Conservation (phyloP, 2,888 invertebrate species). For the Gymnosoma rotundatum region DNA sequence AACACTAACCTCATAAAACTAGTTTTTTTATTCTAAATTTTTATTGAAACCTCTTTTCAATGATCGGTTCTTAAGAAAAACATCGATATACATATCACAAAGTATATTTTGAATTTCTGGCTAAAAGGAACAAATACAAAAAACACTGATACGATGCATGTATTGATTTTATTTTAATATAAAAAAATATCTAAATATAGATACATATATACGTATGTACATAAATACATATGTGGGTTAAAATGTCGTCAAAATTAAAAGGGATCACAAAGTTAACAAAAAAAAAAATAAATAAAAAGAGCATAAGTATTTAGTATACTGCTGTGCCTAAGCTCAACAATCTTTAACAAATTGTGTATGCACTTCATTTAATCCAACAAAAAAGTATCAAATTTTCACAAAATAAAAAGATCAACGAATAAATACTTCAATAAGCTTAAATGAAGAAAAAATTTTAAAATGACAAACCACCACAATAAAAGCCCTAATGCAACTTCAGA, state of each 20-base stretch:
- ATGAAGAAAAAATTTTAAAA: conserved; percentile 7
- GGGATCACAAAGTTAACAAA: background rate
- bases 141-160: background rate
- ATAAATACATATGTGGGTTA: conserved; percentile 37
- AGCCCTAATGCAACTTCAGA: conserved; percentile 39
- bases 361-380: conserved; percentile 64
- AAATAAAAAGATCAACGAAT: conserved; percentile 43
- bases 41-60: background rate
- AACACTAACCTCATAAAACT: no score
- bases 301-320: conserved; percentile 53
- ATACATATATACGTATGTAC: background rate
- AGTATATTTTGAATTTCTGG: background rate
- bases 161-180: background rate
- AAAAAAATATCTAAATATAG: conserved; percentile 19
- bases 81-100: conserved; percentile 38
- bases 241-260: conserved; percentile 48
- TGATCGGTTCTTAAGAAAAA: conserved; percentile 17
- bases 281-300: conserved; percentile 3
- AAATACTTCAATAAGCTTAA: conserved; percentile 41
- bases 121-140: background rate
- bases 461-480: conserved; percentile 44
- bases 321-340: conserved; percentile 69
- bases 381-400: conserved; percentile 68
- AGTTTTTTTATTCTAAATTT: background rate
- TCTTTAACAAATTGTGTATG: conserved; percentile 69